A percentile compares a stretch with the other conserved stretches of the same genome.
These are phyloP conservation scores for Gallinago solitaria DNA, from an alignment of 2,797 vertebrate species.

Conservation along the genomic window DNA sequence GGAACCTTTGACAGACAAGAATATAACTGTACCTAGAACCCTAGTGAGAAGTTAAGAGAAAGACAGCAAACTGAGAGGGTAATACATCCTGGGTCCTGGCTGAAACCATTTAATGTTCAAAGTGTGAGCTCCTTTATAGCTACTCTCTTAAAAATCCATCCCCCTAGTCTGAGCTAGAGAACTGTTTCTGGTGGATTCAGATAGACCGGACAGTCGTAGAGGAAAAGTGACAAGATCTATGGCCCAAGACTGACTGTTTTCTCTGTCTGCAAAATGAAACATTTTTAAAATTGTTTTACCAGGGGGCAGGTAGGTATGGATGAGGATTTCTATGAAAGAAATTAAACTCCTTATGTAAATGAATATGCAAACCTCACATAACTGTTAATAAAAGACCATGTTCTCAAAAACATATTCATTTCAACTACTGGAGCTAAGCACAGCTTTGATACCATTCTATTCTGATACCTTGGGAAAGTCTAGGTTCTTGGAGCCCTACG, in stretches of 20 bases:
- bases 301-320: background rate
- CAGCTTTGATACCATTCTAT: constrained; percentile 23
- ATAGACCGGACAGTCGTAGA: background rate
- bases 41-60: background rate
- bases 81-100: background rate
- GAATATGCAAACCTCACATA: background rate
- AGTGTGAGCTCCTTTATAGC: background rate
- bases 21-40: background rate
- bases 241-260: background rate
- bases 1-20: constrained; percentile 18
- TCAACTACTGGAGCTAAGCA: constrained; percentile 1
- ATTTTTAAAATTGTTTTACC: background rate
- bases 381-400: background rate
- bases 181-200: background rate
- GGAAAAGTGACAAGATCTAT: background rate
- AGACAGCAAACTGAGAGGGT: background rate
- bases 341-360: background rate
- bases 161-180: background rate
- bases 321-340: background rate
- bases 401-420: background rate
- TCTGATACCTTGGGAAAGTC: constrained; percentile 32
- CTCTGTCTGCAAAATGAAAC: constrained; percentile 11
- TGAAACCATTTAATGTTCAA: background rate
- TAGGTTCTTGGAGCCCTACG: constrained; percentile 5
- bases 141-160: background rate